phyloP scores from a whole-genome alignment of 2,797 vertebrate species.

The Anas georgica region DNA sequence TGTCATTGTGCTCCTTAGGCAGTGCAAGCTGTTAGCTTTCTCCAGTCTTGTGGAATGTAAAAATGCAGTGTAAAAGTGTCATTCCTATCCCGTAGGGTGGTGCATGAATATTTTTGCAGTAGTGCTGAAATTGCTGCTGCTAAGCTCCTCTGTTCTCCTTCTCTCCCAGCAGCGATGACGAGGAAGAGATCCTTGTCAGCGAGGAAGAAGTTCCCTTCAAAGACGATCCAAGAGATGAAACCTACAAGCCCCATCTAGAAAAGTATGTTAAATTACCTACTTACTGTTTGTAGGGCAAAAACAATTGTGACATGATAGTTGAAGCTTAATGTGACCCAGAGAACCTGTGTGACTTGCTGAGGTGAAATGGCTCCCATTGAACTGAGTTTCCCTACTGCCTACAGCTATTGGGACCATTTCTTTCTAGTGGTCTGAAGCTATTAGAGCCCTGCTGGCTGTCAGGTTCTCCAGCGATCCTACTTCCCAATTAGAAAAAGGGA shows the following conservation, averaged over 20 bases:
- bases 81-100: neutral
- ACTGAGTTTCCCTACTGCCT: neutral
- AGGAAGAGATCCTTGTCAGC: constrained; percentile 88
- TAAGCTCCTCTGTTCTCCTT: neutral
- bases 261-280: constrained; percentile 74
- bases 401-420: neutral
- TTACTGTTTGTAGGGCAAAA: neutral
- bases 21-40: neutral
- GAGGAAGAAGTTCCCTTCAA: constrained; percentile 95
- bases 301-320: neutral
- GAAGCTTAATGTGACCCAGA: neutral
- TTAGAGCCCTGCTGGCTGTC: neutral
- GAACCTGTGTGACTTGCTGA: neutral
- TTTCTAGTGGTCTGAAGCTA: neutral
- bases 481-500: neutral
- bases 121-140: neutral
- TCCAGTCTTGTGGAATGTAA: neutral
- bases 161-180: constrained; percentile 80
- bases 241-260: constrained; percentile 91
- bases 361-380: neutral
- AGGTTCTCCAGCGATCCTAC: neutral
- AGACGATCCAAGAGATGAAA: constrained; percentile 95
- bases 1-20: neutral
- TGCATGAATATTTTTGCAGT: neutral
- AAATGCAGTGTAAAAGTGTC: neutral